Conservation (phyloP, 2,888 invertebrate genomes). For the Monoplex corrugatus region DNA sequence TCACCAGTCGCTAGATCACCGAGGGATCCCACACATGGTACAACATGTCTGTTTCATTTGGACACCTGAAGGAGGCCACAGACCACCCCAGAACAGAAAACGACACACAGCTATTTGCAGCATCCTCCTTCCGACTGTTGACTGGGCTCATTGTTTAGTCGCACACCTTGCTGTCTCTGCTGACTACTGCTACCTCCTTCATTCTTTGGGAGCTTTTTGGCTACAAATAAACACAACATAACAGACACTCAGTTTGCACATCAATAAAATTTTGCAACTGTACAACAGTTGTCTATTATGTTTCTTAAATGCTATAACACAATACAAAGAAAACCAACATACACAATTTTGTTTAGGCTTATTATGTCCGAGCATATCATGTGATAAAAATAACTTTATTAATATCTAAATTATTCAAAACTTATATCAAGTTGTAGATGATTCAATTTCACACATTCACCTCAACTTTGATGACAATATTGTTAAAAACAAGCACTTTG, state of each 20-base stretch:
- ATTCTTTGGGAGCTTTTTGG: constrained; percentile 80
- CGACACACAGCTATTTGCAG: constrained; percentile 88
- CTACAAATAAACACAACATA: constrained; percentile 60
- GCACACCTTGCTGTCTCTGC: constrained; percentile 88
- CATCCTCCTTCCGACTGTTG: constrained; percentile 91
- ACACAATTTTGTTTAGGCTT: too few species aligned
- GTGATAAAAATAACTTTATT: too few species aligned
- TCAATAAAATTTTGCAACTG: too few species aligned
- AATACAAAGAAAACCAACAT: background rate
- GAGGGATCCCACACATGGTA: constrained; percentile 15
- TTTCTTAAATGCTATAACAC: background rate
- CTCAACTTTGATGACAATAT: too few species aligned
- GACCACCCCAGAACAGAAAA: background rate
- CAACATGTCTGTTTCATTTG: constrained; percentile 21
- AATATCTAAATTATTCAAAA: too few species aligned
- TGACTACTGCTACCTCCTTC: constrained; percentile 83
- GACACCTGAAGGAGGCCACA: constrained; percentile 33
- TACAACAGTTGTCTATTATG: too few species aligned
- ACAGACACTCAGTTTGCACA: background rate
- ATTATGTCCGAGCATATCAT: too few species aligned
- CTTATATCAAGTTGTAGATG: too few species aligned
- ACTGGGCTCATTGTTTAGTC: constrained; percentile 87
- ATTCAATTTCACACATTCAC: too few species aligned
- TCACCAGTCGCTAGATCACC: constrained; percentile 39
- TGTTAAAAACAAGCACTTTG: too few species aligned